phyloP scores from a whole-genome alignment of 2,113 vertebrate species.

The Tragelaphus strepsiceros region DNA sequence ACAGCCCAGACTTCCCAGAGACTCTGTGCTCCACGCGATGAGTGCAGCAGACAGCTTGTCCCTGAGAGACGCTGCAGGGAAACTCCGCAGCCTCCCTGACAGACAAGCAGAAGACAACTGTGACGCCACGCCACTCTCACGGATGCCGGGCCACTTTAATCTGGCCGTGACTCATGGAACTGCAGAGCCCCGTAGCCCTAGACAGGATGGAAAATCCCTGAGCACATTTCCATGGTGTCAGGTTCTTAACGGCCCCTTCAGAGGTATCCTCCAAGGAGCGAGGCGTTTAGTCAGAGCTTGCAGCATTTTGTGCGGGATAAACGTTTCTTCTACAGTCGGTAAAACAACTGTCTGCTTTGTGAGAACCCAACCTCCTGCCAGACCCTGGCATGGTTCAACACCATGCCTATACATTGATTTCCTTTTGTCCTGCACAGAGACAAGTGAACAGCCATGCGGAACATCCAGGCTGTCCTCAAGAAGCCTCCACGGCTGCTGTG shows the following conservation, averaged over 20 bases:
- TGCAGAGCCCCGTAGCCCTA: not conserved
- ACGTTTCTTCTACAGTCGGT: not conserved
- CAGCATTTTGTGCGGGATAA: not conserved
- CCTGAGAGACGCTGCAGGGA: not conserved
- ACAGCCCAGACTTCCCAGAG: not conserved
- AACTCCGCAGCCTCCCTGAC: not conserved
- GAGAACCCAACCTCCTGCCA: not conserved
- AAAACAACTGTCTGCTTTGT: not conserved
- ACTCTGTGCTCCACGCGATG: not conserved
- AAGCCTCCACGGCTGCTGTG: not conserved
- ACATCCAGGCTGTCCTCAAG: not conserved
- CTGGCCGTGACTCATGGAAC: not conserved
- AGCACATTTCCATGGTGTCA: constrained; percentile 36
- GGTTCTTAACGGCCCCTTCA: not conserved
- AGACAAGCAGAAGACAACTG: not conserved
- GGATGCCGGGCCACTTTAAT: fast-evolving
- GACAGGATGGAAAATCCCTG: not conserved
- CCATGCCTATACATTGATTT: not conserved
- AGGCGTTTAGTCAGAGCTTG: not conserved
- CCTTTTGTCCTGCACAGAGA: not conserved
- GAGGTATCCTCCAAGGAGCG: not conserved
- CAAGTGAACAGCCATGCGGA: not conserved
- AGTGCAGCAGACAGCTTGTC: not conserved
- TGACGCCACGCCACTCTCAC: not conserved
- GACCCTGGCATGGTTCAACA: not conserved